A percentile compares a stretch with the other conserved stretches of the same genome.
phyloP scores from a whole-genome alignment of 2,888 invertebrate genomes.

The Dione juno region DNA sequence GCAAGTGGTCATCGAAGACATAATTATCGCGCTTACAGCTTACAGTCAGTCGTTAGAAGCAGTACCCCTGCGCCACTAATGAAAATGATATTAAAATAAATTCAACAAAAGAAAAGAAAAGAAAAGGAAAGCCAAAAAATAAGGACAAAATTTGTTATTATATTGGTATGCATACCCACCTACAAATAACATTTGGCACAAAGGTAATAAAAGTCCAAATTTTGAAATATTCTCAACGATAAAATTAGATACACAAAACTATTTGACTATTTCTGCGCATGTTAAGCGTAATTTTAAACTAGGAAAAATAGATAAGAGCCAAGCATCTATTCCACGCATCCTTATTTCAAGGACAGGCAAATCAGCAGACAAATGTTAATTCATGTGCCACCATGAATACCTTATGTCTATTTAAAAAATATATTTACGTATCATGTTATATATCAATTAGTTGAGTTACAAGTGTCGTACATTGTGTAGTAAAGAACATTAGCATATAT shows the following conservation, averaged over 20 bases:
- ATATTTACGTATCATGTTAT: slow-evolving; percentile 55
- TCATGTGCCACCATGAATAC: slow-evolving; percentile 74
- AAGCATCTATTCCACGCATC: slow-evolving; percentile 57
- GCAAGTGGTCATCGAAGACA: too few relatives aligned
- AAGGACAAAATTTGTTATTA: too few relatives aligned
- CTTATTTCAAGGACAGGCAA: slow-evolving; percentile 78
- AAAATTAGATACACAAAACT: slow-evolving; percentile 14
- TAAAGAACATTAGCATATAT: neutral
- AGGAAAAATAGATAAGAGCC: slow-evolving; percentile 21
- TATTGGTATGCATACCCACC: too few relatives aligned
- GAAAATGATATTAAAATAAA: too few relatives aligned
- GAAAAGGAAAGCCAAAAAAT: too few relatives aligned
- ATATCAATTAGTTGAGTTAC: slow-evolving; percentile 48
- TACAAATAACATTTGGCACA: neutral
- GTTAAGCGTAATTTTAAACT: slow-evolving; percentile 6
- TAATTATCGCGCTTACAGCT: too few relatives aligned
- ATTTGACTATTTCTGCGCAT: slow-evolving; percentile 15
- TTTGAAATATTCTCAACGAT: slow-evolving; percentile 19
- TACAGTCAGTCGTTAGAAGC: too few relatives aligned
- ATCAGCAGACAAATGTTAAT: slow-evolving; percentile 78
- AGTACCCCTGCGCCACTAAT: too few relatives aligned
- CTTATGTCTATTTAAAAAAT: slow-evolving; percentile 68
- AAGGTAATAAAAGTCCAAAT: neutral
- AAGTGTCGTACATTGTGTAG: neutral
- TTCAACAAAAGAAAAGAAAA: too few relatives aligned